Evolutionary conservation across 2,797 vertebrate genomes (phyloP).

Genomic region (Hyperoplus lanceolatus): DNA sequence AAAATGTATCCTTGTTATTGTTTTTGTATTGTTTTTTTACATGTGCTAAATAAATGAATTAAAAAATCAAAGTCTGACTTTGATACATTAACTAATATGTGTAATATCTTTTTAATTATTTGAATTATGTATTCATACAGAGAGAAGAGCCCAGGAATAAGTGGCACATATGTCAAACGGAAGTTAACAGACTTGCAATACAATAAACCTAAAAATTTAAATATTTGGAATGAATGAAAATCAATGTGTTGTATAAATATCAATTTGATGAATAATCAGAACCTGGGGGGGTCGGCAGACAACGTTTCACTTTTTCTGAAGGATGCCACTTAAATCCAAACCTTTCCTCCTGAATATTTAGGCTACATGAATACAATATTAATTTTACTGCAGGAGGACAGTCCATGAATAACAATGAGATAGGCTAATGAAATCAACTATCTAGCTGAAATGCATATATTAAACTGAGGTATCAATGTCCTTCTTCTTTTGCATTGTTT

Average conservation of each 20-base stretch:
- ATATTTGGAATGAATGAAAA: neutral
- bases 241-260: neutral
- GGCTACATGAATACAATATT: conserved; percentile 90
- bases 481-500: conserved; percentile 87
- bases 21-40: too few relatives aligned
- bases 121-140: neutral
- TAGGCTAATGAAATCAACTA: conserved; percentile 94
- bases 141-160: neutral
- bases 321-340: conserved; percentile 47
- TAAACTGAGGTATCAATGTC: conserved; percentile 90
- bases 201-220: neutral
- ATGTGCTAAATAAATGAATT: neutral
- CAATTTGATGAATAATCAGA: conserved; percentile 20
- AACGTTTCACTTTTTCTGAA: conserved; percentile 11
- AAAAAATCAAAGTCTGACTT: neutral
- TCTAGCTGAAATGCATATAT: conserved; percentile 94
- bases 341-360: conserved; percentile 70
- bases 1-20: too few relatives aligned
- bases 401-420: conserved; percentile 96
- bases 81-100: fast-evolving
- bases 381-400: conserved; percentile 94
- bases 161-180: neutral
- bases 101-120: neutral
- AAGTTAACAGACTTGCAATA: too few relatives aligned
- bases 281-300: conserved; percentile 6